Percentiles rank a stretch among this genome's conserved stretches.
Conservation (phyloP, 2,797 vertebrate species). For the Danio kyathit region DNA sequence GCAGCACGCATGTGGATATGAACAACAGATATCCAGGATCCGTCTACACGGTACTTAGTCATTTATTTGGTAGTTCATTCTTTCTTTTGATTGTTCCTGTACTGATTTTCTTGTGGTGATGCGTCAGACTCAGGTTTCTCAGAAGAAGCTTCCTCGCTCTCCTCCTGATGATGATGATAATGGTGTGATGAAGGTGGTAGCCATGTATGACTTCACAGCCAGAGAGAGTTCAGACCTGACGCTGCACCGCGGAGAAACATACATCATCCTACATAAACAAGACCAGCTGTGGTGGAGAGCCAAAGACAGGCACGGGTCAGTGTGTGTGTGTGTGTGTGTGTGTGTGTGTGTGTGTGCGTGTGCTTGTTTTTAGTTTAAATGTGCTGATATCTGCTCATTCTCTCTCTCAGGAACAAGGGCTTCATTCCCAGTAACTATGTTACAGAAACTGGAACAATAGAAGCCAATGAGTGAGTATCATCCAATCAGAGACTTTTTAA, state of each 20-base stretch:
- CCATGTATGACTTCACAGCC: constrained; percentile 86
- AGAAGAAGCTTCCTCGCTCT: constrained; percentile 81
- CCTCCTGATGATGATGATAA: constrained; percentile 70
- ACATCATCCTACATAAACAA: constrained; percentile 83
- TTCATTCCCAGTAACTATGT: constrained; percentile 92
- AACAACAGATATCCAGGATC: constrained; percentile 59
- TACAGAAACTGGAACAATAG: constrained; percentile 83
- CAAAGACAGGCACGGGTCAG: constrained; percentile 84
- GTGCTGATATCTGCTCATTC: neutral
- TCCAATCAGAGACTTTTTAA: neutral
- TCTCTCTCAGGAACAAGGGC: constrained; percentile 82
- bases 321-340: neutral
- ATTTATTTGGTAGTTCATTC: too few species aligned
- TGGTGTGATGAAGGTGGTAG: constrained; percentile 76
- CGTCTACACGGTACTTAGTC: constrained; percentile 55
- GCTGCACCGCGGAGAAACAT: constrained; percentile 82
- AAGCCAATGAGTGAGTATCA: constrained; percentile 84
- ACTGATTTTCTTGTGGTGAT: neutral
- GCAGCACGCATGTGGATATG: constrained; percentile 67
- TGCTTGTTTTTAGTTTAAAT: too few species aligned
- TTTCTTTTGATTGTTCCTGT: constrained; percentile 3
- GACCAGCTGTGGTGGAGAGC: constrained; percentile 90
- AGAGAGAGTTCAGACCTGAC: constrained; percentile 82
- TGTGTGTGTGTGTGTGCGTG: neutral
- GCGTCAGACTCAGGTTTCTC: constrained; percentile 75